phyloP scores from a whole-genome alignment of 2,113 vertebrate species.

The Callocephalon fimbriatum region DNA sequence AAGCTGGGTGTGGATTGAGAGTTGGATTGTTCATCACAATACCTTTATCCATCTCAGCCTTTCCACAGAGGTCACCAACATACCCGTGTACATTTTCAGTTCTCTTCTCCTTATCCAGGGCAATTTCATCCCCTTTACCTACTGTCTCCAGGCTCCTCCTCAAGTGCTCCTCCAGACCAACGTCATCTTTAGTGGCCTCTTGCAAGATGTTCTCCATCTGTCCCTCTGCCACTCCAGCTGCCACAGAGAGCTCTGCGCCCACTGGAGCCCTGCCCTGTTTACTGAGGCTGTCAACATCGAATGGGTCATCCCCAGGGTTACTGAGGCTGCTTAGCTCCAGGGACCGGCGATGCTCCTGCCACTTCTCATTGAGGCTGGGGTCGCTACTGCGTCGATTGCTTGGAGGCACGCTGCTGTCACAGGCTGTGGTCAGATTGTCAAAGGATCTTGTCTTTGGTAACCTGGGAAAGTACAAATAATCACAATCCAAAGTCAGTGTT shows the following conservation, averaged over 20 bases:
- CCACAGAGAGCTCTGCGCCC: conserved; percentile 88
- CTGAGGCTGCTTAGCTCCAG: conserved; percentile 88
- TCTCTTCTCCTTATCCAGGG: conserved; percentile 41
- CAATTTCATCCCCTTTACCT: conserved; percentile 32
- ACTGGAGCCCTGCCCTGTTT: conserved; percentile 27
- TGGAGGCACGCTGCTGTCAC: conserved; percentile 84
- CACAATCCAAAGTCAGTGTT: neutral
- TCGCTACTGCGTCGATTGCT: conserved; percentile 94
- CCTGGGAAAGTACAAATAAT: conserved; percentile 66
- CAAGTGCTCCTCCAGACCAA: conserved; percentile 72
- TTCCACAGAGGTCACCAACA: neutral
- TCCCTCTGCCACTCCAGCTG: conserved; percentile 87
- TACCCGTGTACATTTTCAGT: neutral
- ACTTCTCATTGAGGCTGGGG: conserved; percentile 95
- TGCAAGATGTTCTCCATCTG: conserved; percentile 97
- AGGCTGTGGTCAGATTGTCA: conserved; percentile 92
- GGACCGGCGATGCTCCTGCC: conserved; percentile 94
- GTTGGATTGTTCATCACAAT: neutral
- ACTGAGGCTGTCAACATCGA: conserved; percentile 72
- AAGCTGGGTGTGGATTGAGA: neutral
- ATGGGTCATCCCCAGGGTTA: conserved; percentile 77
- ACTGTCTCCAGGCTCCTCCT: neutral
- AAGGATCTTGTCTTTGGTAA: conserved; percentile 95
- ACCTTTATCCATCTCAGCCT: neutral
- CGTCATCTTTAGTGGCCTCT: conserved; percentile 91